These are phyloP conservation scores for Metridium senile DNA, from an alignment of 92 coral and sea anemone genomes.

Conservation along the genomic window DNA sequence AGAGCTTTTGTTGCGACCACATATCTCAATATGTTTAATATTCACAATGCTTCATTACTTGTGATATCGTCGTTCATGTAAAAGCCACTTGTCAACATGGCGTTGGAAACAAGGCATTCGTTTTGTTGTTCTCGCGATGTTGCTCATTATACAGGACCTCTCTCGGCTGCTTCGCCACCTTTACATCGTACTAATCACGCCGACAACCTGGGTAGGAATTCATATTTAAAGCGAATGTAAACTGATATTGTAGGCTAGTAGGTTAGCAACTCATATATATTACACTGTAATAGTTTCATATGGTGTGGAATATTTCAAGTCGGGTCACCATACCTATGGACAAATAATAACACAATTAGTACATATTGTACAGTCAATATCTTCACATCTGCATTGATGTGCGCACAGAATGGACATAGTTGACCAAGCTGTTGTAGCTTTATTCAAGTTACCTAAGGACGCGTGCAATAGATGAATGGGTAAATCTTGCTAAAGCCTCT, in stretches of 20 bases:
- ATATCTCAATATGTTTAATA: constrained; percentile 8
- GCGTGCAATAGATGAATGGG: constrained; percentile 31
- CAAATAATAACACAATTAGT: constrained; percentile 15
- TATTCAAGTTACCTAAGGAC: background rate
- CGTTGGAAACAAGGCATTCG: constrained; percentile 36
- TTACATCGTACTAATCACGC: constrained; percentile 22
- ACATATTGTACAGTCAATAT: background rate
- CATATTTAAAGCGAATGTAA: constrained; percentile 17
- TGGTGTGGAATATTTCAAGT: constrained; percentile 12
- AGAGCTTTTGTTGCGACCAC: constrained; percentile 23
- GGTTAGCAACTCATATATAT: constrained; percentile 2
- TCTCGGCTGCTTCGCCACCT: constrained; percentile 35
- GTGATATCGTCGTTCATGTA: background rate
- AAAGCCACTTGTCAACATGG: constrained; percentile 20
- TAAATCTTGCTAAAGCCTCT: constrained; percentile 23
- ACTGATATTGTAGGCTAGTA: constrained; percentile 14
- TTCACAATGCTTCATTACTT: constrained; percentile 9
- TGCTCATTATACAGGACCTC: constrained; percentile 5
- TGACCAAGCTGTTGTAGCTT: background rate
- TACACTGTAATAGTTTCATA: constrained; percentile 2
- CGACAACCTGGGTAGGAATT: constrained; percentile 18
- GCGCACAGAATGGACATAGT: background rate
- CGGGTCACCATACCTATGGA: constrained; percentile 20
- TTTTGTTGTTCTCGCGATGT: constrained; percentile 38
- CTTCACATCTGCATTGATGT: background rate